Percentiles rank a stretch among this genome's conserved stretches.
These are phyloP conservation scores for Sorex araneus DNA, from an alignment of 2,113 vertebrate genomes.

Conservation along the genomic window DNA sequence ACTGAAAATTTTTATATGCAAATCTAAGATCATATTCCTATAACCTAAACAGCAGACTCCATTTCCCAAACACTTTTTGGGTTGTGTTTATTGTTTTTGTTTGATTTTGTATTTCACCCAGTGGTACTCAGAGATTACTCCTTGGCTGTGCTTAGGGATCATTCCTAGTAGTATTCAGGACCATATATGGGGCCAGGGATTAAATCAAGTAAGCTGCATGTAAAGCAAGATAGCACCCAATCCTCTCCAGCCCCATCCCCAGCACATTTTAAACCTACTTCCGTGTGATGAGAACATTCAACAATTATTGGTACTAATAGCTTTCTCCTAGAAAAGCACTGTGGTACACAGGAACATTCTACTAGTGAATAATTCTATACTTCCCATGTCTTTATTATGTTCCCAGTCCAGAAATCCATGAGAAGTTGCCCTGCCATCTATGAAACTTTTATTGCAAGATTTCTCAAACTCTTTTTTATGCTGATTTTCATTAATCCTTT, in stretches of 20 bases:
- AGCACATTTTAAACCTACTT: background rate
- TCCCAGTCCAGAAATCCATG: background rate
- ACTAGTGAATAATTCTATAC: background rate
- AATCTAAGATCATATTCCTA: background rate
- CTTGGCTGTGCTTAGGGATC: too few species aligned
- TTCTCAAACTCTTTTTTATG: background rate
- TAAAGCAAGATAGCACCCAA: background rate
- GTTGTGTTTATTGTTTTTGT: too few species aligned
- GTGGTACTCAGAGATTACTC: too few species aligned
- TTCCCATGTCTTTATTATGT: constrained; percentile 11
- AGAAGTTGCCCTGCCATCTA: background rate
- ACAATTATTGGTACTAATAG: background rate
- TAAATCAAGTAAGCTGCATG: too few species aligned
- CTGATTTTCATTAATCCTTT: background rate
- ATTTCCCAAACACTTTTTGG: background rate
- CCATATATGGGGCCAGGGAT: too few species aligned
- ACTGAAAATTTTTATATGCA: constrained; percentile 7
- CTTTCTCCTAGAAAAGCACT: background rate
- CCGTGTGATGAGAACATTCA: background rate
- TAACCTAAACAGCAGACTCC: background rate
- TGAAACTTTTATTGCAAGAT: constrained; percentile 14
- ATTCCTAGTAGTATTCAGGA: too few species aligned
- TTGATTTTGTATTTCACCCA: too few species aligned
- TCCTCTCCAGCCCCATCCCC: too few species aligned
- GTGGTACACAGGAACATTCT: background rate